Percentiles rank a stretch among this genome's conserved stretches.
Conservation (phyloP, 2,113 vertebrate species). For the Myanophis thanlyinensis region DNA sequence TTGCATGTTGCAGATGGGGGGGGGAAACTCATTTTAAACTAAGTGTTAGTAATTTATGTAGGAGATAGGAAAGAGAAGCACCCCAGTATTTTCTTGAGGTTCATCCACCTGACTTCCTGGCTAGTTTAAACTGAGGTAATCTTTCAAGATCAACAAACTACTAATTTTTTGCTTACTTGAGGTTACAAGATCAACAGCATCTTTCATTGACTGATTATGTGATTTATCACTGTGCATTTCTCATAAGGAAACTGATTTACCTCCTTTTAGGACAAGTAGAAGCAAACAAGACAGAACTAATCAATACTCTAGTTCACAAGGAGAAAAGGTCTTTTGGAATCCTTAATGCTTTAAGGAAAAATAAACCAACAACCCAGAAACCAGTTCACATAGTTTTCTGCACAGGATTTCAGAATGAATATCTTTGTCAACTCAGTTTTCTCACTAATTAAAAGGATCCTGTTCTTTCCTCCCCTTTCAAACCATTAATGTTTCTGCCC, state of each 20-base stretch:
- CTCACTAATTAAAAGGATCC: background rate
- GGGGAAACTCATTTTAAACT: background rate
- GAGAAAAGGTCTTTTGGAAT: background rate
- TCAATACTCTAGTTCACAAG: background rate
- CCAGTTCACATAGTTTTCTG: constrained; percentile 7
- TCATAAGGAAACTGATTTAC: background rate
- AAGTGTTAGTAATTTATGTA: background rate
- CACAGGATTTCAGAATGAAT: constrained; percentile 13
- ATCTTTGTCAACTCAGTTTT: constrained; percentile 10
- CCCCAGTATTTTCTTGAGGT: background rate
- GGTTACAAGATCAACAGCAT: background rate
- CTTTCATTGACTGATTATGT: background rate
- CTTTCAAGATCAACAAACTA: background rate
- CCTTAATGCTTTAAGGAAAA: background rate
- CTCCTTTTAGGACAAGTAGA: background rate
- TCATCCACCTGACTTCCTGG: background rate
- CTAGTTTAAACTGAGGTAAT: background rate
- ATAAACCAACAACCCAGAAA: too few relatives aligned
- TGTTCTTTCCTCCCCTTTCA: too few relatives aligned
- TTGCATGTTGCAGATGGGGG: background rate
- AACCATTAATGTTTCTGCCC: background rate
- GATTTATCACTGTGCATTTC: background rate
- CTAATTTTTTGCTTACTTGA: background rate
- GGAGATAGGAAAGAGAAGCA: background rate
- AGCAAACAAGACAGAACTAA: background rate